These are phyloP conservation scores for Irena cyanogastra DNA, from an alignment of 2,113 vertebrate species.

Conservation along the genomic window DNA sequence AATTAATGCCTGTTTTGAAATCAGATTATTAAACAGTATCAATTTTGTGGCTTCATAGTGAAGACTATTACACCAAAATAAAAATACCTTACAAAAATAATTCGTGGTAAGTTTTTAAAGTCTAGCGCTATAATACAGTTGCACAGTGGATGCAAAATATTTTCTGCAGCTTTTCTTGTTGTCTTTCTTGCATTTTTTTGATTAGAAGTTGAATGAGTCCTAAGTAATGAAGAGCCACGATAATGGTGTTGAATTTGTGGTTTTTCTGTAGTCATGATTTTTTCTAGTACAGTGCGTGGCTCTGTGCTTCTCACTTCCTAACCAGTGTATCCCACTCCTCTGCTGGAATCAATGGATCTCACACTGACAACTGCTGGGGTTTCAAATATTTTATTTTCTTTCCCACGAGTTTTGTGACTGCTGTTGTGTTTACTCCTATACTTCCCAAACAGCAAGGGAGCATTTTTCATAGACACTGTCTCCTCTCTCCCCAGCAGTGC, in stretches of 20 bases:
- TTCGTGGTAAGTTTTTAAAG: neutral
- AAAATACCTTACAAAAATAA: neutral
- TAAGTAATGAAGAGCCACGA: neutral
- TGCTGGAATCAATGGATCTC: neutral
- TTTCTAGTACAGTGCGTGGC: neutral
- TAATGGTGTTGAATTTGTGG: neutral
- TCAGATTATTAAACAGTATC: neutral
- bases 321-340: neutral
- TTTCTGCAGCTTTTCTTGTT: neutral
- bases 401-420: conserved; percentile 25
- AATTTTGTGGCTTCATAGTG: neutral
- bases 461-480: neutral
- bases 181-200: neutral
- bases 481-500: neutral
- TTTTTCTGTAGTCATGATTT: neutral
- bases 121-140: neutral
- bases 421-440: conserved; percentile 34
- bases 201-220: neutral
- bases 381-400: conserved; percentile 54
- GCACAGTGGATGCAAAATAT: neutral
- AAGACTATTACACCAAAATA: neutral
- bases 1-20: neutral
- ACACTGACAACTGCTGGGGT: neutral
- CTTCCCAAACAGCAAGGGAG: neutral
- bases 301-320: neutral